Evolutionary conservation across 2,113 vertebrate species (phyloP), one percentile per base, ranked within the genome.

Genomic region (Syrrhaptes paradoxus): DNA sequence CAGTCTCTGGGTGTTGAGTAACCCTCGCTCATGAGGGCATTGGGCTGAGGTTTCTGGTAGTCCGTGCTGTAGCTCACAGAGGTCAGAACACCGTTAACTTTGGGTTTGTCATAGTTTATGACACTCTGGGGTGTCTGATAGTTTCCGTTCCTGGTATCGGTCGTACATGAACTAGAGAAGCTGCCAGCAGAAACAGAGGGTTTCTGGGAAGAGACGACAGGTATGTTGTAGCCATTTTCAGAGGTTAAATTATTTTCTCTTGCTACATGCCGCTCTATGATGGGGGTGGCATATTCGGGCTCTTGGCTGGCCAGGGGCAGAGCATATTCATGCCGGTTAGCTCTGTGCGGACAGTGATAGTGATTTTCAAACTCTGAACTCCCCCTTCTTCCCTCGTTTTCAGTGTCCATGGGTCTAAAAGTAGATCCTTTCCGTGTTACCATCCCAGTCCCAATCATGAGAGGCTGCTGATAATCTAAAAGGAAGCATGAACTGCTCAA

Each of bases 241-340:
- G 96, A 89, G 3, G 98, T 55, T 80, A 98, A 98, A 28, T 91
- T 89, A 31, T 94, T 97, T 62, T 98, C 98, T 26, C 97, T 98
- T 43, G 96, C 95, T n/a, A 67, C 25, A 49, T 97, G 98, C 25
- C 98, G 97, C 85, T 98, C 99, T 67, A 99, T 97, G 92, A 99
- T 99, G 85, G 99, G 99, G 17, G 98, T 99, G 96, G 98, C 98
- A 0, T 99, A 99, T 91, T 99, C 99, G 0, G 98, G 99, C 95
- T 98, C 98, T 14, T 97, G 95, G 93, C 95, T 97, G 52, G 98
- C 95, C 95, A 98, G 71, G 9, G 99, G 99, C 91, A 98, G 96
- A 5, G 99, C 99, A 4, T 99, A 99, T 92, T 99, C 98, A 0
- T 98, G 98, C 46, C 93, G 89, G 87, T 95, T 97, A 26, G 93